Evolutionary conservation across 1,140 invertebrate genomes (phyloP).

Genomic region (Drosophila serrata): DNA sequence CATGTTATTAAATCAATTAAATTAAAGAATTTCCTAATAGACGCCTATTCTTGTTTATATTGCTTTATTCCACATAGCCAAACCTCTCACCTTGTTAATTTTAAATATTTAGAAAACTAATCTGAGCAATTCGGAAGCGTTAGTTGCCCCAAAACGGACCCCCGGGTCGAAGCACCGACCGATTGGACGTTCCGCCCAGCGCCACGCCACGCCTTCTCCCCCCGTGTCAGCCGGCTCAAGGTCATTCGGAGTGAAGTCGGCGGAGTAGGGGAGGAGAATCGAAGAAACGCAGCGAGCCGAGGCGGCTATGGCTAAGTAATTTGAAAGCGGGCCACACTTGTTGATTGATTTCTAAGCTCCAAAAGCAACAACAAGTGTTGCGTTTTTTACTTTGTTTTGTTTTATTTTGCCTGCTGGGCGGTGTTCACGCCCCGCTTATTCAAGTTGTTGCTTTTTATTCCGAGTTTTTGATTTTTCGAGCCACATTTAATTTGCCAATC

Average conservation of each 20-base stretch:
- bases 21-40: not conserved
- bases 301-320: conserved; percentile 57
- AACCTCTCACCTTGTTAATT: conserved; percentile 35
- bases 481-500: conserved; percentile 67
- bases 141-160: conserved; percentile 22
- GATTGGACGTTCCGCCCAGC: conserved; percentile 46
- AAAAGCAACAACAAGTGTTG: conserved; percentile 38
- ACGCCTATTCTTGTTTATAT: not conserved
- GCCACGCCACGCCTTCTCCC: conserved; percentile 5
- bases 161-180: conserved; percentile 29
- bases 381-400: conserved; percentile 41
- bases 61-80: not conserved
- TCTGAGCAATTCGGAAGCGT: conserved; percentile 62
- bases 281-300: conserved; percentile 65
- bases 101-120: conserved; percentile 43
- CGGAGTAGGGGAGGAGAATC: conserved; percentile 20
- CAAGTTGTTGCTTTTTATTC: conserved; percentile 23
- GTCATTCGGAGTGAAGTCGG: conserved; percentile 46
- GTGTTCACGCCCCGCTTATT: conserved; percentile 64
- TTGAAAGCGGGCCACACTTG: conserved; percentile 77
- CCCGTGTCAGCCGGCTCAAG: conserved; percentile 51
- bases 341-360: conserved; percentile 68
- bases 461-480: conserved; percentile 32
- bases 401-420: conserved; percentile 12
- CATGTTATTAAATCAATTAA: not conserved